These are phyloP conservation scores for Fragum fragum DNA, from an alignment of 2,888 invertebrate genomes.

Conservation along the genomic window DNA sequence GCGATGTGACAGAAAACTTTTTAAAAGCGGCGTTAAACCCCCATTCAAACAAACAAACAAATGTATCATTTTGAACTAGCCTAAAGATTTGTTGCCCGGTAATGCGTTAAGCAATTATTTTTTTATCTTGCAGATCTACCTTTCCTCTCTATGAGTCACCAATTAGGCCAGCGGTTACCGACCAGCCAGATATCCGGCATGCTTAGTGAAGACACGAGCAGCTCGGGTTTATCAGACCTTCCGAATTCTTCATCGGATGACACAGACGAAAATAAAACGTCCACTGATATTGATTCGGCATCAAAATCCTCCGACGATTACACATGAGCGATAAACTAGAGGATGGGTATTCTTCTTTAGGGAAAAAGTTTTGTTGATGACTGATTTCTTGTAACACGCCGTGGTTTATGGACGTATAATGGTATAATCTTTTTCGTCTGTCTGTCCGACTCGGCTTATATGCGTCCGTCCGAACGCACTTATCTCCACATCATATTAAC, in stretches of 20 bases:
- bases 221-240: neutral
- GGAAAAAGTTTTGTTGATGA: neutral
- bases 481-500: no score
- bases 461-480: no score
- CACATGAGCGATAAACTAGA: neutral
- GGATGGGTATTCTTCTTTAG: no score
- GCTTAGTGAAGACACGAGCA: no score
- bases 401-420: no score
- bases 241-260: neutral
- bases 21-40: no score
- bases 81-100: no score
- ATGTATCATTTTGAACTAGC: no score
- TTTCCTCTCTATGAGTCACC: neutral
- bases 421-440: no score
- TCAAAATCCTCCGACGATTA: neutral
- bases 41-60: no score
- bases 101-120: neutral
- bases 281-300: neutral
- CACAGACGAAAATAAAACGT: neutral
- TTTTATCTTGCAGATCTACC: conserved; percentile 7
- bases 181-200: neutral
- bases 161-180: conserved; percentile 11
- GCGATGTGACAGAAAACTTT: no score
- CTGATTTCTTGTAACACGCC: neutral
- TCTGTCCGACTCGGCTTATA: no score